A percentile compares a stretch with the other conserved stretches of the same genome.
Conservation (phyloP, 2,113 vertebrate genomes). For the Stegastes partitus region DNA sequence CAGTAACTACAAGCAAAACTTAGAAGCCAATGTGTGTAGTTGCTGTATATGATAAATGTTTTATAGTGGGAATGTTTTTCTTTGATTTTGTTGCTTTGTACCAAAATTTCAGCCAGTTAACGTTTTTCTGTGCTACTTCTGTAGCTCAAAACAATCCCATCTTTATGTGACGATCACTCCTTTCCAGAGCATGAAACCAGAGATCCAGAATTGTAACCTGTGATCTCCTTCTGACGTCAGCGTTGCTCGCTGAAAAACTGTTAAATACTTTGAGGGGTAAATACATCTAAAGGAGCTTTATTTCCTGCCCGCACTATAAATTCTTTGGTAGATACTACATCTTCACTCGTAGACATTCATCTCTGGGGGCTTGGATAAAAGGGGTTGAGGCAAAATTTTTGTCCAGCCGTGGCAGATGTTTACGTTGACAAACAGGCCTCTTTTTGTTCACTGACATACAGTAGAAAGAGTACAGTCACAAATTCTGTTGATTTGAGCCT, state of each 20-base stretch:
- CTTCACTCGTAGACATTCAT: constrained; percentile 19
- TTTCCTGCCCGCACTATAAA: constrained; percentile 19
- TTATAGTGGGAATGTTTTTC: not conserved
- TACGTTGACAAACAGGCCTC: constrained; percentile 4
- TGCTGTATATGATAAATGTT: not conserved
- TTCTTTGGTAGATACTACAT: constrained; percentile 8
- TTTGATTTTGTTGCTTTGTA: not conserved
- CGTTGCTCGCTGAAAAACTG: constrained; percentile 1
- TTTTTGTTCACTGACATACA: not conserved
- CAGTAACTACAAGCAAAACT: constrained; percentile 15
- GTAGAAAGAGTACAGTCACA: not conserved
- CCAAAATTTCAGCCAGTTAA: not conserved
- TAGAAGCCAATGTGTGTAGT: not conserved
- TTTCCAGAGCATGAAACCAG: constrained; percentile 49
- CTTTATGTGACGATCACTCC: constrained; percentile 30
- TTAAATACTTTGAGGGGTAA: constrained; percentile 29
- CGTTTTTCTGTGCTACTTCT: not conserved
- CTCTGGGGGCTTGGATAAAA: constrained; percentile 17
- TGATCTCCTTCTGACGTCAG: constrained; percentile 69
- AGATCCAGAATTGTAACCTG: constrained; percentile 40
- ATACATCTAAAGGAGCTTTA: constrained; percentile 44
- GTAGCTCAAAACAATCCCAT: constrained; percentile 27
- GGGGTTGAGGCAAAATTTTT: not conserved
- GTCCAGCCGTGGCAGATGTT: not conserved
- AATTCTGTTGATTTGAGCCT: not conserved